Conservation (phyloP, 2,888 invertebrate species). For the Periphyllus acericola region DNA sequence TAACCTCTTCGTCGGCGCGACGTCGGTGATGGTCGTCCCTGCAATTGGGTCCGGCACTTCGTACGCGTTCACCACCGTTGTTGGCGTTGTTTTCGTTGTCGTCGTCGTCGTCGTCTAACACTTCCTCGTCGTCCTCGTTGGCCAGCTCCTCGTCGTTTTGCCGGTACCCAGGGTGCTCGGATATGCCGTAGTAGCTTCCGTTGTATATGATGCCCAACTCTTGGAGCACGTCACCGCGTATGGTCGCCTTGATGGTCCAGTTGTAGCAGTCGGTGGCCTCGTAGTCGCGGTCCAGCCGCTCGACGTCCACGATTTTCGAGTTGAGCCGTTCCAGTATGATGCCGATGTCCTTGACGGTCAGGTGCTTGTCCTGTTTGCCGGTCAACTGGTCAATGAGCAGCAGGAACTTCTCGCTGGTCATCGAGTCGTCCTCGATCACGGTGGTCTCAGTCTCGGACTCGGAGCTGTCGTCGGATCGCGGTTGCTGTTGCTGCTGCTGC, state of each 20-base stretch:
- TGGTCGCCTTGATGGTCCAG: slow-evolving; percentile 96
- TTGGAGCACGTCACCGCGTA: slow-evolving; percentile 88
- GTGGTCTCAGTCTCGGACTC: slow-evolving; percentile 90
- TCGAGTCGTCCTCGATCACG: slow-evolving; percentile 89
- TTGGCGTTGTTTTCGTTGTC: not conserved
- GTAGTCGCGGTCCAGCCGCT: slow-evolving; percentile 88
- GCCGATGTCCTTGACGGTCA: slow-evolving; percentile 94
- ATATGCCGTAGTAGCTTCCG: slow-evolving; percentile 94
- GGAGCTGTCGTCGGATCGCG: slow-evolving; percentile 68
- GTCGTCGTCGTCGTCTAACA: not conserved
- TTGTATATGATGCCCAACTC: slow-evolving; percentile 94
- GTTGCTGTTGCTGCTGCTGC: slow-evolving; percentile 65
- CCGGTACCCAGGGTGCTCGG: slow-evolving; percentile 89
- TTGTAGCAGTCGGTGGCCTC: slow-evolving; percentile 95
- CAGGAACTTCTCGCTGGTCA: slow-evolving; percentile 91
- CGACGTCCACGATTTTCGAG: slow-evolving; percentile 93
- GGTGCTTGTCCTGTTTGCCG: slow-evolving; percentile 89
- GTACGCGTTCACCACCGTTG: not conserved
- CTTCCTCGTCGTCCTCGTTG: slow-evolving; percentile 35
- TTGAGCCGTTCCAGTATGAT: slow-evolving; percentile 91
- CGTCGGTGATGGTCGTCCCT: not conserved
- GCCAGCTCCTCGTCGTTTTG: slow-evolving; percentile 26
- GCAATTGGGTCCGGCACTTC: not conserved
- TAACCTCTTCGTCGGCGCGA: slow-evolving; percentile 44
- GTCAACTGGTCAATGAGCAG: slow-evolving; percentile 92